Percentiles rank a stretch among this genome's conserved stretches.
Conservation (phyloP, 2,888 invertebrate species). For the Eilema depressum region DNA sequence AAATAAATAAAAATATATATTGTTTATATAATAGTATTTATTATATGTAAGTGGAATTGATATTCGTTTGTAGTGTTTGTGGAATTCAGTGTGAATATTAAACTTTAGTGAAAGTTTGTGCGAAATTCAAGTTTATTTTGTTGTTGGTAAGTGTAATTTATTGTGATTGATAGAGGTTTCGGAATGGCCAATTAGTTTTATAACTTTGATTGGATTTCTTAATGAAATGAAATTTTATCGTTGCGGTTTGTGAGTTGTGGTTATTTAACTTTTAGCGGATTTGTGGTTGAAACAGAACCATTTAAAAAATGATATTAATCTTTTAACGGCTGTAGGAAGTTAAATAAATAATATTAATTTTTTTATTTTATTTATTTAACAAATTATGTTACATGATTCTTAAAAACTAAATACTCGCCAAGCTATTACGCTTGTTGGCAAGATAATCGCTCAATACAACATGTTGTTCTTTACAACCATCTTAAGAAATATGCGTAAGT, state of each 20-base stretch:
- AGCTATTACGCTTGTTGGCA: too few species aligned
- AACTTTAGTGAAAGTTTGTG: conserved; percentile 19
- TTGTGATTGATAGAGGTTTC: conserved; percentile 39
- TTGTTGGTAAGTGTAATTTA: conserved; percentile 20
- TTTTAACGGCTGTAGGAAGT: not conserved
- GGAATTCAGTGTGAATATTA: conserved; percentile 6
- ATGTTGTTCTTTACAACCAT: too few species aligned
- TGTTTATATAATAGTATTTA: not conserved
- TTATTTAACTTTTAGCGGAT: not conserved
- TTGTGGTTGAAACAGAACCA: not conserved
- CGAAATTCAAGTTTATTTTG: conserved; percentile 1
- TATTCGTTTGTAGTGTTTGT: conserved; percentile 5
- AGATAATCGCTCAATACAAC: too few species aligned
- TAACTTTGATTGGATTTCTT: conserved; percentile 30
- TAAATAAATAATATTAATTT: too few species aligned
- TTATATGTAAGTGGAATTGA: not conserved
- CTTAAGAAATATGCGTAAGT: too few species aligned
- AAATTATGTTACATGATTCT: too few species aligned
- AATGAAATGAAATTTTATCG: conserved; percentile 20
- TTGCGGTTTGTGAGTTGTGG: not conserved
- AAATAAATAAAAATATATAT: not conserved
- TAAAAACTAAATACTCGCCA: too few species aligned
- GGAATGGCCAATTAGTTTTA: conserved; percentile 23
- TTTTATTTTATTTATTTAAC: too few species aligned
- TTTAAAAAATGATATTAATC: not conserved